Base-by-base conservation (phyloP, 2,797 vertebrate genomes). In the Neosilurus mollespiculum region DNA sequence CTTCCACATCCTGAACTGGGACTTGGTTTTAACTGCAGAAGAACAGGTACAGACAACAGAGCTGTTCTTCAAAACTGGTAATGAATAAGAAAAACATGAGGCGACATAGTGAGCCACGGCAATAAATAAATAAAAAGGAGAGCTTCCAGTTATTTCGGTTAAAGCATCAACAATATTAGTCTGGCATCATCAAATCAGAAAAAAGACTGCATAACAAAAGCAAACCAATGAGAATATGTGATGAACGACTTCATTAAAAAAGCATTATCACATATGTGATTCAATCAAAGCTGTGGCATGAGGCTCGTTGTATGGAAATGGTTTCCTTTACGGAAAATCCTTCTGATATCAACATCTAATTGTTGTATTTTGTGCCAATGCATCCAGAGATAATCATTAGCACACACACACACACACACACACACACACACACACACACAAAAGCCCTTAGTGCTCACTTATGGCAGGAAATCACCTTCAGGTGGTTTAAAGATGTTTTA, bases 181-280 rank as follows among this genome's bases (percentile, higher is more conserved):
- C 22, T 76, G 73, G 75, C 18, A 61, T 77, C 20, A 20, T 14
- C 30, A n/a, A 77, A 77, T 34, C n/a, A 58, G 75, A 43, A 10
- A 89, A 86, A 88, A 73, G 62, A 81, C 58, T 65, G 69, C 62
- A 84, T 79, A 69, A 83, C 80, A 83, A 58, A 20, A 59, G 66
- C 26, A 93, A 92, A 90, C 90, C 87, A 85, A 90, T 87, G 75
- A 88, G 90, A 91, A 92, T 85, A 89, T 69, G 87, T 94, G 94
- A 95, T 95, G 91, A 93, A 95, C 93, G 89, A 88, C 93, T 94
- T 94, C 93, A 95, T 95, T 95, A 95, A 95, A 95, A 93, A 90
- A 81, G 92, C 92, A 94, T 95, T 95, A 95, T 90, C 88, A 87
- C 90, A 92, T 89, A 92, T 90, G 89, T 90, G 90, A 93, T 92